Percentiles rank a stretch among this genome's conserved stretches.
Evolutionary conservation across 2,888 invertebrate genomes (phyloP).

Genomic region (Cabera pusaria): DNA sequence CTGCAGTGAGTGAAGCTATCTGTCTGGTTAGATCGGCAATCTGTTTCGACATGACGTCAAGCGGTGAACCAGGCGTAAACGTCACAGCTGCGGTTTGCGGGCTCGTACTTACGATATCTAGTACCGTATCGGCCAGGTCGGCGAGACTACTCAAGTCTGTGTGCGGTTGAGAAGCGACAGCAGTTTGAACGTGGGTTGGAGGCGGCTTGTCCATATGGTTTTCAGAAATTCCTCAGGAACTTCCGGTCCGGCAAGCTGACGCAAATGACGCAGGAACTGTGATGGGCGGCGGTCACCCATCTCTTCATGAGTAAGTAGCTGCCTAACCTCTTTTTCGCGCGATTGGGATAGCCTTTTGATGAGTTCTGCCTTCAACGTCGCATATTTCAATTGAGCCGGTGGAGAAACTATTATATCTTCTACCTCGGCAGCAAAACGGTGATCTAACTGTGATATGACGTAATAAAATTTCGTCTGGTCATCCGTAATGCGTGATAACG

Average conservation of each 20-base stretch:
- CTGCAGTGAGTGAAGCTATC: no score
- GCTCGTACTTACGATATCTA: slow-evolving; percentile 1
- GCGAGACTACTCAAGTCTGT: slow-evolving; percentile 1
- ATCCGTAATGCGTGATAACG: no score
- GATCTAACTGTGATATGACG: no score
- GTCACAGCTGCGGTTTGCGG: background rate
- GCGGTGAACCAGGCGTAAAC: background rate
- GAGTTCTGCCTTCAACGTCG: background rate
- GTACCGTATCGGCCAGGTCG: slow-evolving; percentile 2
- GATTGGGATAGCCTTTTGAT: slow-evolving; percentile 2
- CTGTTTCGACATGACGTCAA: background rate
- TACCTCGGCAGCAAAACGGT: slow-evolving; percentile 3
- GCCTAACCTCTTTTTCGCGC: background rate
- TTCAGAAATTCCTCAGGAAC: background rate
- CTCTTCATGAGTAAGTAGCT: slow-evolving; percentile 1
- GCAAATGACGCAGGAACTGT: slow-evolving; percentile 3
- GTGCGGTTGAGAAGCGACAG: background rate
- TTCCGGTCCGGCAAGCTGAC: background rate
- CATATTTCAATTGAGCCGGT: slow-evolving; percentile 1
- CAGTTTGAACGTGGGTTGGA: background rate
- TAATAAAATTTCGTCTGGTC: no score
- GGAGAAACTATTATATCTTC: slow-evolving; percentile 7
- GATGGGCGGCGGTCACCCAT: slow-evolving; percentile 1
- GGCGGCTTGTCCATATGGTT: slow-evolving; percentile 2
- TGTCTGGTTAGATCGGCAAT: slow-evolving; percentile 2